A percentile compares a stretch with the other conserved stretches of the same genome.
Conservation (phyloP, 2,888 invertebrate species). For the Pterobdella sp. region DNA sequence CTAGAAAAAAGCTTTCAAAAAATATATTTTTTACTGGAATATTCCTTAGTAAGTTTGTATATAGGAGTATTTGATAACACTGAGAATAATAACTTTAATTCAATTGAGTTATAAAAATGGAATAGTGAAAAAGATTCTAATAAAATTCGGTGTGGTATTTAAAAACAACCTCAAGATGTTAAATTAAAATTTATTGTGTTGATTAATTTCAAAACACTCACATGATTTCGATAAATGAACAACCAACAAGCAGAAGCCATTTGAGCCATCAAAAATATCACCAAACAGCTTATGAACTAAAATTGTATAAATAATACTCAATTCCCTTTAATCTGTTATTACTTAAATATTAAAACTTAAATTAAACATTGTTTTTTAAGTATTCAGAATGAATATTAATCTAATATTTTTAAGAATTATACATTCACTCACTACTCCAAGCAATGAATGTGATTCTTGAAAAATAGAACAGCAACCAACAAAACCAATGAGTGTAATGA, state of each 20-base stretch:
- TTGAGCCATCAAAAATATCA: slow-evolving; percentile 25
- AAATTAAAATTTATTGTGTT: too few species aligned
- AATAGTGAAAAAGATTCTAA: too few species aligned
- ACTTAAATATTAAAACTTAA: not conserved
- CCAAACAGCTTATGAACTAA: slow-evolving; percentile 17
- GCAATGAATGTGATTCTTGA: slow-evolving; percentile 66
- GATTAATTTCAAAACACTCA: not conserved
- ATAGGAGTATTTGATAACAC: too few species aligned
- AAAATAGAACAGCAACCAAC: slow-evolving; percentile 72
- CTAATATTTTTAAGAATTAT: not conserved
- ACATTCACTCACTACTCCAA: slow-evolving; percentile 61
- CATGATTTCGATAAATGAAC: slow-evolving; percentile 21
- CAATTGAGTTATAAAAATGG: too few species aligned
- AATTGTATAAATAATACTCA: not conserved
- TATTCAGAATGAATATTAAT: not conserved
- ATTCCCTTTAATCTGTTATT: too few species aligned
- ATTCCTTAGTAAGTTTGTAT: too few species aligned
- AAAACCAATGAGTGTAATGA: slow-evolving; percentile 67
- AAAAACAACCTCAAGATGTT: too few species aligned
- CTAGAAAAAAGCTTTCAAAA: too few species aligned
- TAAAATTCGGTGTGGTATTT: too few species aligned
- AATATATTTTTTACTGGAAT: too few species aligned
- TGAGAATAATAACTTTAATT: too few species aligned
- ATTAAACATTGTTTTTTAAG: not conserved
- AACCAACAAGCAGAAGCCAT: slow-evolving; percentile 22